Conservation (phyloP, 2,113 vertebrate genomes). For the Microtus richardsoni region DNA sequence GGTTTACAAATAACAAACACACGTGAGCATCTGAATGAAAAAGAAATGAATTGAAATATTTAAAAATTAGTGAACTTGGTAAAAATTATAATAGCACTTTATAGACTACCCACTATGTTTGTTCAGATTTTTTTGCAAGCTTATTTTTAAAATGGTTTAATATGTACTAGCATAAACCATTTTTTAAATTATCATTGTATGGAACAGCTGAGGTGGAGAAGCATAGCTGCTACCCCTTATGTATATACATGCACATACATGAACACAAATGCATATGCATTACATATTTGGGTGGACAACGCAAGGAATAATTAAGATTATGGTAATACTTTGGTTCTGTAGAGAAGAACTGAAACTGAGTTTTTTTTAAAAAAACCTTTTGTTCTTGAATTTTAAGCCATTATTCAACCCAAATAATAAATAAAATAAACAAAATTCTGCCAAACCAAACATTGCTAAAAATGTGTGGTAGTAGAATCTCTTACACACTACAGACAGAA, state of each 20-base stretch:
- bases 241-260: fast-evolving
- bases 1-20: not conserved
- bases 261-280: not conserved
- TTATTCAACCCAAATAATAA: slow-evolving; percentile 34
- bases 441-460: not conserved
- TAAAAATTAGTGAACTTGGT: not conserved
- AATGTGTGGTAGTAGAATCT: not conserved
- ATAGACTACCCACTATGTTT: not conserved
- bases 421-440: not conserved
- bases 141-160: not conserved
- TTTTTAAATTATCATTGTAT: not conserved
- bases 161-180: not conserved
- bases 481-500: not conserved
- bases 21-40: not conserved
- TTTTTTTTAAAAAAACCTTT: not conserved
- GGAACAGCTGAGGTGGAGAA: not conserved
- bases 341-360: not conserved
- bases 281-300: not conserved
- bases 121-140: slow-evolving; percentile 27
- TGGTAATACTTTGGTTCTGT: not conserved
- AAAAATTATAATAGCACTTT: not conserved
- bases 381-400: not conserved
- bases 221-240: not conserved
- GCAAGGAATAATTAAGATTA: not conserved
- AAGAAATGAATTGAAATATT: not conserved